phyloP scores from a whole-genome alignment of 2,888 invertebrate species.

The Erebia palarica region DNA sequence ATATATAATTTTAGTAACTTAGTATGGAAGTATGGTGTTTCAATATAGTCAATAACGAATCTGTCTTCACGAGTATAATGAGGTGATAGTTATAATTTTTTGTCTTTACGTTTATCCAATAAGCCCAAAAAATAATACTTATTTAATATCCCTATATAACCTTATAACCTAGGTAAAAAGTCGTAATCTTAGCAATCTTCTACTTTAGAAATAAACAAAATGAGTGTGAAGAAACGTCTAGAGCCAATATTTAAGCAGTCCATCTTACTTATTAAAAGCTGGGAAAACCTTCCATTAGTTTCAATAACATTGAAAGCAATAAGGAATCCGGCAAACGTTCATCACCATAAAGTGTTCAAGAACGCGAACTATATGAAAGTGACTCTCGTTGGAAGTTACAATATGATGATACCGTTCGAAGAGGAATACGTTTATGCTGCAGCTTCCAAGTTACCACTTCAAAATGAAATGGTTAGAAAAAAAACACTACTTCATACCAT shows the following conservation, averaged over 20 bases:
- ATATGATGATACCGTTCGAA: constrained; percentile 56
- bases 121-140: too few species aligned
- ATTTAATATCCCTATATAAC: too few species aligned
- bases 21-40: too few species aligned
- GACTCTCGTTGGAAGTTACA: constrained; percentile 64
- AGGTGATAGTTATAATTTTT: too few species aligned
- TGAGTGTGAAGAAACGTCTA: constrained; percentile 60
- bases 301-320: constrained; percentile 54
- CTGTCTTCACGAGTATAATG: neutral
- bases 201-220: constrained; percentile 54
- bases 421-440: constrained; percentile 54
- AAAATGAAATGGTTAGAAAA: constrained; percentile 53
- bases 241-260: constrained; percentile 56
- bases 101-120: too few species aligned
- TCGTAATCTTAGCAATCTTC: neutral
- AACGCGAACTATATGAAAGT: constrained; percentile 62
- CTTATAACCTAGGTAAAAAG: neutral
- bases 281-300: constrained; percentile 68
- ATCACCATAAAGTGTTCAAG: constrained; percentile 56
- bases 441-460: constrained; percentile 56
- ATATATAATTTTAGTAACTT: too few species aligned
- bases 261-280: constrained; percentile 57
- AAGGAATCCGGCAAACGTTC: constrained; percentile 51
- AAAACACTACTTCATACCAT: neutral
- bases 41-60: too few species aligned